Evolutionary conservation across 2,113 vertebrate species (phyloP).

Genomic region (Channa maculata): DNA sequence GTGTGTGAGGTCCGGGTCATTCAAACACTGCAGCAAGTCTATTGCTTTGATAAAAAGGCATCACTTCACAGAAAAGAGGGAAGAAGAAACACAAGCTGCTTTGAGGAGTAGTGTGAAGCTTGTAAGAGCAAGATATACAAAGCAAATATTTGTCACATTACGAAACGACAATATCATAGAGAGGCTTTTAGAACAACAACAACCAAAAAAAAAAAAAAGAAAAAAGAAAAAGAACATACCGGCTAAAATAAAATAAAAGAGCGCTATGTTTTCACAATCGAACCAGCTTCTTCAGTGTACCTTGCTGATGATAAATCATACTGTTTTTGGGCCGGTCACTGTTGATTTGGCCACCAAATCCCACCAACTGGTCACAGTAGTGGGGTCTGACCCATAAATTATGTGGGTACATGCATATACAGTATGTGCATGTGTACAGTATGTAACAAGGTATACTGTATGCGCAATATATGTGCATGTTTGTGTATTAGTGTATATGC

Average conservation of each 20-base stretch:
- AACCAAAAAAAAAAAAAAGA: not conserved
- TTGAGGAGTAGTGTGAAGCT: slow-evolving; percentile 76
- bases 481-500: slow-evolving; percentile 56
- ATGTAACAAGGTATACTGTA: slow-evolving; percentile 16
- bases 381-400: slow-evolving; percentile 36
- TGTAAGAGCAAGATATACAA: slow-evolving; percentile 57
- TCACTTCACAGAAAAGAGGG: slow-evolving; percentile 76
- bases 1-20: slow-evolving; percentile 79
- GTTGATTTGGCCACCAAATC: slow-evolving; percentile 22
- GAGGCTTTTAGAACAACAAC: slow-evolving; percentile 45
- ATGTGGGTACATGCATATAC: slow-evolving; percentile 23
- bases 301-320: slow-evolving; percentile 47
- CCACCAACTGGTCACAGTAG: slow-evolving; percentile 54
- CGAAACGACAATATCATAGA: slow-evolving; percentile 53
- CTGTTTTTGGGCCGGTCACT: slow-evolving; percentile 31
- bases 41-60: slow-evolving; percentile 83
- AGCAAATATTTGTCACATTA: slow-evolving; percentile 59
- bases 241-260: slow-evolving; percentile 35
- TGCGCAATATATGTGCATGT: slow-evolving; percentile 37
- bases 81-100: slow-evolving; percentile 64
- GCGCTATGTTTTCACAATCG: slow-evolving; percentile 52
- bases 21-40: slow-evolving; percentile 81
- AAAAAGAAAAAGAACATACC: slow-evolving; percentile 6
- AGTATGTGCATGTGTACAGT: slow-evolving; percentile 30
- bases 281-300: slow-evolving; percentile 54